Base-by-base conservation (phyloP, 1,140 invertebrate species). In the Nilaparvata lugens region DNA sequence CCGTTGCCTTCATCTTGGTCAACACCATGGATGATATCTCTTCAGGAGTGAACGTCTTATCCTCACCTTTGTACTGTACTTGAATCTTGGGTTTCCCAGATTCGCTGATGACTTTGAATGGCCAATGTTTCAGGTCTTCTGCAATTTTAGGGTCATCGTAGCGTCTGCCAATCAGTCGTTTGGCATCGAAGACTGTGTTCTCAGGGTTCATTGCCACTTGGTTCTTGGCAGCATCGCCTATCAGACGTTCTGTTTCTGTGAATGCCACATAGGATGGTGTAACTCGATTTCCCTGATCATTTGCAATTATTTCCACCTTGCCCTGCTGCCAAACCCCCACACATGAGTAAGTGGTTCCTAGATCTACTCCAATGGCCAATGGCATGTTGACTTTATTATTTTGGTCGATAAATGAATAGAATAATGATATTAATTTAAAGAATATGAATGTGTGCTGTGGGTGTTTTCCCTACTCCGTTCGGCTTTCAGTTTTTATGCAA, bases 221-320 rank as follows among this genome's bases (percentile, higher is more conserved):
- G 66, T 78, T 87, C 71, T 88, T 82, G 2, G 83, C 83, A 60
- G 78, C 81, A 68, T 88, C 85, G 21, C 86, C 85, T 56, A 90
- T 86, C 11, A 90, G 75, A 1, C 87, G 74, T 71, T 93, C 89
- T 0, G 83, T 86, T 62, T 92, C 88, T 1, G 85, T 90, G 73
- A 93, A 87, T 1, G 90, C 92, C 40, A 96, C 92, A 75, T 94
- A 95, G 57, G 86, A 88, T 13, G 91, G 91, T 38, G 92, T 95
- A 19, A 91, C 95, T 51, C 92, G 76, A 76, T 95, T 95, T 23
- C 93, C 93, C 77, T 94, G 91, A 72, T 95, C 93, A 71, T 96
- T 95, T 68, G 91, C 91, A 68, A 95, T 94, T 68, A 95, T 94
- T 74, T 94, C 91, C 42, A 95, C 86, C 75, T 91, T 93, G 48